Base-by-base conservation (phyloP, 1,140 invertebrate species). In the Nasonia vitripennis region DNA sequence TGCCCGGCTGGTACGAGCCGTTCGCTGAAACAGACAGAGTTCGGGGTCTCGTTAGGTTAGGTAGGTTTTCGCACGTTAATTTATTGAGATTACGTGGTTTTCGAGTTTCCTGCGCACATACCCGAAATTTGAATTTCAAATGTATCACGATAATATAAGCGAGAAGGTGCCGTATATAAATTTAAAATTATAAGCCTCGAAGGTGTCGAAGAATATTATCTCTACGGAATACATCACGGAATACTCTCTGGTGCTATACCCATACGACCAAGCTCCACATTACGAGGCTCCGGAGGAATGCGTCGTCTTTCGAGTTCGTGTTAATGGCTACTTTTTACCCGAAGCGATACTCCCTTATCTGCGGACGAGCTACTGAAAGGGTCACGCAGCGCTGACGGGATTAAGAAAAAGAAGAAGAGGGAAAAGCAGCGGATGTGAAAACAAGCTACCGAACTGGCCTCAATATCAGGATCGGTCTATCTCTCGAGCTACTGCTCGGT, bases 1-100 rank as follows among this genome's bases (percentile, higher is more conserved):
- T 98, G 84, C 97, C 97, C 9, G 97, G 97, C 92, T 97, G 96
- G 91, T 96, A 98, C 5, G 95, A 95, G 62, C 97, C 97, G 92
- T 97, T 98, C 6, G 96, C 97, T 98, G 95, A 87, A 95, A 85
- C 84, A 85, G 17, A 79, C 2, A 68, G 9, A 71, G 12, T 34
- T 62, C 55, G 4, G 17, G 20, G 7, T 20, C 3, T 62, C 17
- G 17, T 20, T 41, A 34, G 34, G 34, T 34, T 34, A 34, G 2
- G 41, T 7, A 41, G 9, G 0, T 41, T 41, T 41, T 10, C 41
- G 41, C 41, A 10, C 41, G 9, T 41, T 45, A 45, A 45, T 45
- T 45, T 45, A 37, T 10, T 7, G 41, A 45, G 41, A 45, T 10
- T 37, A 45, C 1, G 7, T 45, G 41, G 10, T 10, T 45, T 45